These are phyloP conservation scores for Eclectus roratus DNA, from an alignment of 2,113 vertebrate genomes.

Conservation along the genomic window DNA sequence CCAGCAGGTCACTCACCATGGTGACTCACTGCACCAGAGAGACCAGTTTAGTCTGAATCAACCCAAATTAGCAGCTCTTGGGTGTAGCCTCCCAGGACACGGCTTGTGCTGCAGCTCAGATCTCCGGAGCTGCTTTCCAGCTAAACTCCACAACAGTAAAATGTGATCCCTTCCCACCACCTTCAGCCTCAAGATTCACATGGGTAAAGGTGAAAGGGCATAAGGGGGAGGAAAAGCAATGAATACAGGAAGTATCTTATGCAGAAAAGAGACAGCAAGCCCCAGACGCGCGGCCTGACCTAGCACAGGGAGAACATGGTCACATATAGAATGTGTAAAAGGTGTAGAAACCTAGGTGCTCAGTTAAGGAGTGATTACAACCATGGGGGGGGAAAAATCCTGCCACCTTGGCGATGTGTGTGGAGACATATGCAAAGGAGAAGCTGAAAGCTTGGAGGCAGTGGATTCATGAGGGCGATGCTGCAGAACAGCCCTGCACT, in stretches of 20 bases:
- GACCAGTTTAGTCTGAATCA: not conserved
- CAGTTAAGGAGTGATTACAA: not conserved
- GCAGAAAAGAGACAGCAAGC: not conserved
- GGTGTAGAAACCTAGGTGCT: not conserved
- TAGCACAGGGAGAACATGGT: not conserved
- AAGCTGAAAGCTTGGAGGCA: not conserved
- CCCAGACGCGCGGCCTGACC: not conserved
- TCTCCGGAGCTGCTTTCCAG: not conserved
- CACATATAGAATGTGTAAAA: not conserved
- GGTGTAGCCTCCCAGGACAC: not conserved
- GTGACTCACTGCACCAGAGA: not conserved
- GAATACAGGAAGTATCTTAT: not conserved
- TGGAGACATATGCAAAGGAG: not conserved
- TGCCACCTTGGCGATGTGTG: not conserved
- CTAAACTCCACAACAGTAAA: not conserved
- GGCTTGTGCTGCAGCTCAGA: not conserved
- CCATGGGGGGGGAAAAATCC: not conserved
- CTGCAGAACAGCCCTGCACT: not conserved
- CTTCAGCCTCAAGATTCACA: not conserved
- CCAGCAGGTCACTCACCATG: not conserved
- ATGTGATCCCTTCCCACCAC: not conserved
- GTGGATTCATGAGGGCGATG: not conserved
- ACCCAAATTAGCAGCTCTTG: not conserved
- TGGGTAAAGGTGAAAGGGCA: not conserved
- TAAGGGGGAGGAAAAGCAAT: not conserved